Base-by-base conservation (phyloP, 2,113 vertebrate species). In the Phasianus colchicus region DNA sequence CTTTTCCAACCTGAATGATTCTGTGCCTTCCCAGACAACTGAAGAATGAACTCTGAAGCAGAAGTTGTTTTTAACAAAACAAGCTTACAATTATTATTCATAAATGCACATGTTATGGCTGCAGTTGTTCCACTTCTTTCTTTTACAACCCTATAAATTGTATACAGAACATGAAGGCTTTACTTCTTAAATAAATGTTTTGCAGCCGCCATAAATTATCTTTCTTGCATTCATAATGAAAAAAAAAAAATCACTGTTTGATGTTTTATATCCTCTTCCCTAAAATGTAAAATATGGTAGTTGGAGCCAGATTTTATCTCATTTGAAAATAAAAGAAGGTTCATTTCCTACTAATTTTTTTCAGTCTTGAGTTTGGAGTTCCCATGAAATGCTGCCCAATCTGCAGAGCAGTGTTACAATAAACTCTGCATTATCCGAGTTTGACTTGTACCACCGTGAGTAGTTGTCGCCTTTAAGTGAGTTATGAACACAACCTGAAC, bases 211-310 rank as follows among this genome's bases (percentile, higher is more conserved):
- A 91, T 94, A 92, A 97, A 96, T 95, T 93, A 95, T 95, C 90
- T 92, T 90, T 94, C 94, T 96, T 97, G 95, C 93, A 77, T 69
- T 88, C 90, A 93, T 88, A 97, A 96, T 95, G 90, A 96, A 94
- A 95, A 93, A 88, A 52, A 96, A 52, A 82, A 95, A 91, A 81
- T 88, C 89, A 15, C 79, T 93, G 88, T 93, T 97, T 96, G 92
- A 89, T 95, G 88, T 93, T 96, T 83, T 92, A 97, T 96, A 77
- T 96, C 97, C 96, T 97, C 95, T 96, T 95, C 91, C 96, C 87
- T 91, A 91, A 98, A 97, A 96, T 95, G 92, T 97, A 96, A 96
- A 97, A 95, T 95, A 96, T 96, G 96, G 92, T 94, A 90, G 86
- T 96, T 92, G 96, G 92, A 95, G 95, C 95, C 88, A 93, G 96